Percentiles rank a stretch among this genome's conserved stretches.
phyloP scores from a whole-genome alignment of 2,797 vertebrate genomes.

The Ceryle rudis region DNA sequence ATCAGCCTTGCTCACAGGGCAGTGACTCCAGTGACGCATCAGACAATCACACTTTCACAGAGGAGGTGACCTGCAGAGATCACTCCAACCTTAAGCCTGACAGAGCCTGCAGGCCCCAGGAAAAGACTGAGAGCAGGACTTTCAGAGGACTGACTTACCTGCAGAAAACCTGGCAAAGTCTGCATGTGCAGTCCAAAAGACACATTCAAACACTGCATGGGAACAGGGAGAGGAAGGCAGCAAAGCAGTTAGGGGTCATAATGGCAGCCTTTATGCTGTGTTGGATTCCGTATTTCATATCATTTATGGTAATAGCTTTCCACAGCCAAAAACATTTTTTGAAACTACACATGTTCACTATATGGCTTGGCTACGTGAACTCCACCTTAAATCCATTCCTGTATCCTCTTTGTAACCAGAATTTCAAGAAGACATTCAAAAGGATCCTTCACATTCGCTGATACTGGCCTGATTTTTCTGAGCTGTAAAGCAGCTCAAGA shows the following conservation, averaged over 20 bases:
- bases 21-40: conserved; percentile 73
- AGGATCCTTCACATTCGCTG: conserved; percentile 83
- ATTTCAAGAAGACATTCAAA: conserved; percentile 95
- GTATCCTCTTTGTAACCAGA: conserved; percentile 95
- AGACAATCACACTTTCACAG: conserved; percentile 80
- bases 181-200: conserved; percentile 83
- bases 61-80: conserved; percentile 18
- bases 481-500: not conserved
- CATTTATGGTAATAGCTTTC: conserved; percentile 91
- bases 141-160: conserved; percentile 75
- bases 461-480: not conserved
- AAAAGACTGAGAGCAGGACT: not conserved
- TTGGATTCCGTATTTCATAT: conserved; percentile 96
- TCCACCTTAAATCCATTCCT: conserved; percentile 96
- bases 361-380: conserved; percentile 97
- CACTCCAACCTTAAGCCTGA: conserved; percentile 48
- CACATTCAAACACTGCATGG: conserved; percentile 82
- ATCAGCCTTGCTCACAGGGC: conserved; percentile 10
- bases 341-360: conserved; percentile 89
- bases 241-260: conserved; percentile 93
- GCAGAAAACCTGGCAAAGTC: conserved; percentile 87
- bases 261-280: conserved; percentile 93
- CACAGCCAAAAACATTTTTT: conserved; percentile 82
- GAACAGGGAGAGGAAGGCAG: conserved; percentile 91
- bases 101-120: not conserved